These are phyloP conservation scores for Conus canariensis DNA, from an alignment of 2,888 invertebrate genomes.

Conservation along the genomic window DNA sequence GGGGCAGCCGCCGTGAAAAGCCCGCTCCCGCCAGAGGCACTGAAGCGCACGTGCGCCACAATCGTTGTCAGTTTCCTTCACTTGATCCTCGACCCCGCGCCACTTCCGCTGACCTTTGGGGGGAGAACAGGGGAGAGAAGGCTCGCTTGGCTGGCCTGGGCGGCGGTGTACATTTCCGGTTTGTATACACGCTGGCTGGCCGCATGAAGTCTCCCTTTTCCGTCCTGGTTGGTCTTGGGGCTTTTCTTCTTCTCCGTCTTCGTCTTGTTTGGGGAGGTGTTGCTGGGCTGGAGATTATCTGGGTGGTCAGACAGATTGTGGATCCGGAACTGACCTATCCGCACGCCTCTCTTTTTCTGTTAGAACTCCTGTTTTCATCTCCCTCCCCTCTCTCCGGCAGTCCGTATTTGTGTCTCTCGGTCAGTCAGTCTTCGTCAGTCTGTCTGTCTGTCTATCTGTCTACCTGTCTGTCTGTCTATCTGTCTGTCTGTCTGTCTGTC, in stretches of 20 bases:
- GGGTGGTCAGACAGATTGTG: not conserved
- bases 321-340: not conserved
- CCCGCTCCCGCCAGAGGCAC: constrained; percentile 16
- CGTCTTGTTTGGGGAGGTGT: not conserved
- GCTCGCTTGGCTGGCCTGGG: not conserved
- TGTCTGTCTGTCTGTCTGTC: not conserved
- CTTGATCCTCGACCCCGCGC: constrained; percentile 23
- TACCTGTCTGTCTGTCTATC: not conserved
- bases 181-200: not conserved
- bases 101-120: constrained; percentile 33
- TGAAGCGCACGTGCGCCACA: constrained; percentile 35
- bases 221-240: no score
- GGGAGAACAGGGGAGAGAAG: not conserved
- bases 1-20: constrained; percentile 23
- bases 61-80: constrained; percentile 36
- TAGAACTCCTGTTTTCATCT: no score
- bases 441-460: not conserved
- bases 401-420: not conserved
- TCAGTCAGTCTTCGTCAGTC: not conserved
- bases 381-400: no score
- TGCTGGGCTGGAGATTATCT: not conserved
- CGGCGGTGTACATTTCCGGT: constrained; percentile 24
- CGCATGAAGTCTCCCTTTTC: no score
- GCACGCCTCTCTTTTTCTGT: not conserved
- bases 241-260: no score